Evolutionary conservation across 1,140 invertebrate species (phyloP).

Genomic region (Zaprionus nigranus): DNA sequence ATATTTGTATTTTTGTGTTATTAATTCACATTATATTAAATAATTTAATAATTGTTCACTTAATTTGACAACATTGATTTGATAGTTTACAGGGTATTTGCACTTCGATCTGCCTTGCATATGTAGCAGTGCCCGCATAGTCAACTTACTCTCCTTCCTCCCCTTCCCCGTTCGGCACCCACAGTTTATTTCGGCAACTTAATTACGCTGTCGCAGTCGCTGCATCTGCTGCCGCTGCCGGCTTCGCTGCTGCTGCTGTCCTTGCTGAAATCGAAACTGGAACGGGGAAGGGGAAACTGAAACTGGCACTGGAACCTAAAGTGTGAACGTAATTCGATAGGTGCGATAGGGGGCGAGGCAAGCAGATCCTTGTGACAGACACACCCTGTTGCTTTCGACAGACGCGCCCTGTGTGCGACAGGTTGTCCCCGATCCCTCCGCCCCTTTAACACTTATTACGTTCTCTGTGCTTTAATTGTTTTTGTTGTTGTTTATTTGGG

Average conservation of each 20-base stretch:
- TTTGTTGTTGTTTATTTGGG: conserved; percentile 5
- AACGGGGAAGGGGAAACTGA: background rate
- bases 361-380: background rate
- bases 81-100: background rate
- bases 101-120: background rate
- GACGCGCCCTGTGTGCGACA: background rate
- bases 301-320: background rate
- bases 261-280: conserved; percentile 6
- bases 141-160: background rate
- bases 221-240: background rate
- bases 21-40: too few species aligned
- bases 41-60: too few species aligned
- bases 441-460: background rate
- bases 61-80: background rate
- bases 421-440: background rate
- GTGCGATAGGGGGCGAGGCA: background rate
- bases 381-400: conserved; percentile 3
- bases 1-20: too few species aligned
- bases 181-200: background rate
- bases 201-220: background rate
- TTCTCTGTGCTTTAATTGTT: background rate
- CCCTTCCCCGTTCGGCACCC: background rate
- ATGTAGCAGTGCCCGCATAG: background rate
- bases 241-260: background rate
- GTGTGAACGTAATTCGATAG: conserved; percentile 8